Conservation (phyloP, 2,888 invertebrate genomes). For the Calameuta pallipes region DNA sequence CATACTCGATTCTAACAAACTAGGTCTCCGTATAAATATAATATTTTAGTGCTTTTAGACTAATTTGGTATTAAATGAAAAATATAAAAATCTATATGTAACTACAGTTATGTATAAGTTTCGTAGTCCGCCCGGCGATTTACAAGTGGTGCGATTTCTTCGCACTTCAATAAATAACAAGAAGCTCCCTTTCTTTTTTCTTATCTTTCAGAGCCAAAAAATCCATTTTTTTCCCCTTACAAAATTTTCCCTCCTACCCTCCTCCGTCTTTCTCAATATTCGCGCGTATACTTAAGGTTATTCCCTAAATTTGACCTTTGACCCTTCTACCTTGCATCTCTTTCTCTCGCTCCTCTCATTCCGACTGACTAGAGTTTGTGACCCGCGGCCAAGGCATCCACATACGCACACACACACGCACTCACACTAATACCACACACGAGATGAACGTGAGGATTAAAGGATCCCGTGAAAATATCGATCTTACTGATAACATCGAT, state of each 20-base stretch:
- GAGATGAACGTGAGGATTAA: too few relatives aligned
- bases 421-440: too few relatives aligned
- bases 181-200: neutral
- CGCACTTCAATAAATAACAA: conserved; percentile 6
- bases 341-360: too few relatives aligned
- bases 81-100: conserved; percentile 34
- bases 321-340: too few relatives aligned
- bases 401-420: too few relatives aligned
- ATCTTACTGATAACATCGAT: too few relatives aligned
- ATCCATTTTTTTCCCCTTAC: neutral
- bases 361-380: too few relatives aligned
- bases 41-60: conserved; percentile 30
- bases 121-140: conserved; percentile 22
- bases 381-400: too few relatives aligned
- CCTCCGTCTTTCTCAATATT: neutral
- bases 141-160: conserved; percentile 6
- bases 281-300: neutral
- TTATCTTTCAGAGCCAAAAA: neutral
- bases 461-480: too few relatives aligned
- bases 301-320: neutral
- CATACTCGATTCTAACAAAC: conserved; percentile 24
- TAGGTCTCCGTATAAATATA: conserved; percentile 34
- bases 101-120: conserved; percentile 23
- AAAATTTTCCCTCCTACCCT: too few relatives aligned
- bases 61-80: conserved; percentile 33